phyloP scores from a whole-genome alignment of 2,797 vertebrate genomes.

The Lemur catta region DNA sequence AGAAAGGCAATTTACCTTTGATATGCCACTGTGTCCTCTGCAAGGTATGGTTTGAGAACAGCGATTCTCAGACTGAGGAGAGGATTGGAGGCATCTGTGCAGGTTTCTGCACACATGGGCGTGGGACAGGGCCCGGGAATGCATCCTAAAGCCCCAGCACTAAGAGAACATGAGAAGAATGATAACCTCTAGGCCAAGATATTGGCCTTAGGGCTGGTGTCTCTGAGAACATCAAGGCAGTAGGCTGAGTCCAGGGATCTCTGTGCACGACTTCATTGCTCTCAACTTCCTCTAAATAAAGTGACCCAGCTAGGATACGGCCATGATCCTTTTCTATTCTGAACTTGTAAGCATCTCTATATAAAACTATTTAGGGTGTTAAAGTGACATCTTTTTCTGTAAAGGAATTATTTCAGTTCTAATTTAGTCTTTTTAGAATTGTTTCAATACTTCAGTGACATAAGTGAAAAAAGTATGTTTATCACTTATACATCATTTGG shows the following conservation, averaged over 20 bases:
- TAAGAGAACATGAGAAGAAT: background rate
- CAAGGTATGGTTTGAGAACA: background rate
- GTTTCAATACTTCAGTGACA: background rate
- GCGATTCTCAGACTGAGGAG: background rate
- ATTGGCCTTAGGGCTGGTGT: background rate
- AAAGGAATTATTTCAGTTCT: background rate
- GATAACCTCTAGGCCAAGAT: background rate
- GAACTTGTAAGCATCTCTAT: background rate
- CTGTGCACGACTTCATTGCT: background rate
- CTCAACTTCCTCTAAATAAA: background rate
- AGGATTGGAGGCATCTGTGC: background rate
- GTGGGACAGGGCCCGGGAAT: background rate
- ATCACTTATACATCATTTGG: background rate
- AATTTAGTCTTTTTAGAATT: background rate
- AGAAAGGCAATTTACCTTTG: background rate
- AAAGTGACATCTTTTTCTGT: background rate
- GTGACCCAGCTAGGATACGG: background rate
- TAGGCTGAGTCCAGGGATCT: background rate
- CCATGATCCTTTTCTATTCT: background rate
- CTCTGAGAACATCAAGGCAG: background rate
- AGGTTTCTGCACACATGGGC: background rate
- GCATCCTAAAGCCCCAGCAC: background rate
- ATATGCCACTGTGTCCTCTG: background rate
- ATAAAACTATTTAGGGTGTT: background rate
- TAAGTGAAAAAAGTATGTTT: background rate